Evolutionary conservation across 2,797 vertebrate genomes (phyloP).

Genomic region (Takifugu rubripes): DNA sequence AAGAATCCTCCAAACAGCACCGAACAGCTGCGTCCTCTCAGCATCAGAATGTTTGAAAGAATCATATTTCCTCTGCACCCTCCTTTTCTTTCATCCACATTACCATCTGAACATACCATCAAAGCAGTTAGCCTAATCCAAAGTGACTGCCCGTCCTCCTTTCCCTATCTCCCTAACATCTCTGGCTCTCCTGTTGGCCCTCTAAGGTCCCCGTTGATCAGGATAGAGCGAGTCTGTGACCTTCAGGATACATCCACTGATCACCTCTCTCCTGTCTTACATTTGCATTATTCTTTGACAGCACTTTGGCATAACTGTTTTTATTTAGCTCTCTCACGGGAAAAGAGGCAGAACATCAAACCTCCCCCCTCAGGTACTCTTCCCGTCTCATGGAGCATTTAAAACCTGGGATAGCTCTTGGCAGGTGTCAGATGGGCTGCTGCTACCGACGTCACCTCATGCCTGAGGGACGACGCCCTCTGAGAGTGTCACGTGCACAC

Average conservation of each 20-base stretch:
- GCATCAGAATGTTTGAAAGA: slow-evolving; percentile 17
- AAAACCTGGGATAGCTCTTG: slow-evolving; percentile 43
- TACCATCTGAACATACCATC: slow-evolving; percentile 22
- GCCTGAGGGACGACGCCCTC: slow-evolving; percentile 47
- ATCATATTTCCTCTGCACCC: slow-evolving; percentile 1
- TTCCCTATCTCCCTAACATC: slow-evolving; percentile 5
- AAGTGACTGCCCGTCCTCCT: slow-evolving; percentile 30
- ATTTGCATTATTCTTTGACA: slow-evolving; percentile 19
- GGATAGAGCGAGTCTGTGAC: slow-evolving; percentile 20
- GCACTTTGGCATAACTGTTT: slow-evolving; percentile 21
- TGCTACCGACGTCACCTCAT: slow-evolving; percentile 46
- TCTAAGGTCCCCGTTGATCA: slow-evolving; percentile 11
- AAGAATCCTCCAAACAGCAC: too few relatives aligned
- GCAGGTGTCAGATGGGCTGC: slow-evolving; percentile 55
- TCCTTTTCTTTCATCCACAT: slow-evolving; percentile 6
- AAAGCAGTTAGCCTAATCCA: slow-evolving; percentile 37
- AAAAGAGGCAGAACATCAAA: slow-evolving; percentile 19
- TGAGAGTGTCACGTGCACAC: slow-evolving; percentile 12
- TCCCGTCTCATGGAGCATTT: slow-evolving; percentile 37
- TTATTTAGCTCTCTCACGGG: slow-evolving; percentile 13
- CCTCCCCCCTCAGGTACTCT: slow-evolving; percentile 12
- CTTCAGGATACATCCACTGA: slow-evolving; percentile 27
- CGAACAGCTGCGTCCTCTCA: too few relatives aligned
- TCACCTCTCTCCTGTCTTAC: slow-evolving; percentile 1
- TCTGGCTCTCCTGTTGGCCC: slow-evolving; percentile 23